Evolutionary conservation across 1,140 invertebrate species (phyloP).

Genomic region (Triops longicaudatus): DNA sequence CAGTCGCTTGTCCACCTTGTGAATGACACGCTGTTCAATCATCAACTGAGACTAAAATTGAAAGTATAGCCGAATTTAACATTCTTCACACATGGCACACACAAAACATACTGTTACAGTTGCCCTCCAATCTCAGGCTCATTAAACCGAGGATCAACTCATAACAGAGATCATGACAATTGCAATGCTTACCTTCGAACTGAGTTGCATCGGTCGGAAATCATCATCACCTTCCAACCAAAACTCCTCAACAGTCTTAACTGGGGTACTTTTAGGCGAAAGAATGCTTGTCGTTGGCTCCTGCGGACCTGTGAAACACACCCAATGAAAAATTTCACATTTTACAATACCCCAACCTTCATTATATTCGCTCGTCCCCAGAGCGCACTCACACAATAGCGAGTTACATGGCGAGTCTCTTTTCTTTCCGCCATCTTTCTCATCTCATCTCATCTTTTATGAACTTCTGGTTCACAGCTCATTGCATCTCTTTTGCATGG

Average conservation of each 20-base stretch:
- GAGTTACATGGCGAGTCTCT: background rate
- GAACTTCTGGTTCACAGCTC: background rate
- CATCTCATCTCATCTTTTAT: conserved; percentile 3
- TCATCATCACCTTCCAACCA: background rate
- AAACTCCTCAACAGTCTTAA: background rate
- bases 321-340: background rate
- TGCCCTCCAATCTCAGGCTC: too few species aligned
- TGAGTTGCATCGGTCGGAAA: background rate
- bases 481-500: background rate
- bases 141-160: background rate
- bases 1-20: too few species aligned
- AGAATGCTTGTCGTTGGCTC: background rate
- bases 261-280: background rate
- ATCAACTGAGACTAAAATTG: too few species aligned
- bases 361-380: background rate
- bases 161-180: background rate
- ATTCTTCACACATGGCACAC: too few species aligned
- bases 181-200: background rate
- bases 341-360: background rate
- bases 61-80: too few species aligned
- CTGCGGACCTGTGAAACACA: background rate
- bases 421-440: conserved; percentile 7
- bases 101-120: too few species aligned
- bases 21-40: too few species aligned
- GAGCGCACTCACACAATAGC: background rate